These are phyloP conservation scores for Harpalus rufipes DNA, from an alignment of 2,888 invertebrate genomes.

Conservation along the genomic window DNA sequence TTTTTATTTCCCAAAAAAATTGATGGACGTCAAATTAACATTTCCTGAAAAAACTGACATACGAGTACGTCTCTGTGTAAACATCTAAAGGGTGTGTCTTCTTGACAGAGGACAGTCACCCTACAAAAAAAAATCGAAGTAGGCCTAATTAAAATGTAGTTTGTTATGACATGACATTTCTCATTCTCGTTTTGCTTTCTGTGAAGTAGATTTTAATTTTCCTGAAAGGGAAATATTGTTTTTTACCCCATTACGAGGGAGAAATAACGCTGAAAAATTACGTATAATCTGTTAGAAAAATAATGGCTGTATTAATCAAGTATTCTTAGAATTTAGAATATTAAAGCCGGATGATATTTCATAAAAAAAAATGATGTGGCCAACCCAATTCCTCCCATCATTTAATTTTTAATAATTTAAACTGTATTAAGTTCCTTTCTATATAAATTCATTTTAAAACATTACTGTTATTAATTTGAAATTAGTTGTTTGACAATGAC, in stretches of 20 bases:
- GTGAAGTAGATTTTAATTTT: constrained; percentile 23
- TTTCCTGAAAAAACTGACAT: not conserved
- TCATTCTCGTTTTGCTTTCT: constrained; percentile 15
- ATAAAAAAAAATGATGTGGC: no score
- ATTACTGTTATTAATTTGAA: no score
- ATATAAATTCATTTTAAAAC: no score
- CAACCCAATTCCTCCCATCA: no score
- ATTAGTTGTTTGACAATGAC: no score
- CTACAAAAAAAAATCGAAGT: constrained; percentile 21
- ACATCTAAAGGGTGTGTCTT: constrained; percentile 25
- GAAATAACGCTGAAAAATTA: not conserved
- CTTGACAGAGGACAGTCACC: constrained; percentile 27
- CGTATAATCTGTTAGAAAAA: not conserved
- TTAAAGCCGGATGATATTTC: no score
- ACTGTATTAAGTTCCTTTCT: no score
- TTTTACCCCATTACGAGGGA: not conserved
- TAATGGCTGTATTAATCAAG: no score
- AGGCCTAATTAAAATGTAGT: constrained; percentile 18
- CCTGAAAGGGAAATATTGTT: not conserved
- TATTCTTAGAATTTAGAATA: no score
- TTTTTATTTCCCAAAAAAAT: constrained; percentile 5
- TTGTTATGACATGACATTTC: constrained; percentile 15
- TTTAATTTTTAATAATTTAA: no score
- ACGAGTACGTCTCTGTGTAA: constrained; percentile 14
- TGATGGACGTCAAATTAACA: constrained; percentile 18